phyloP scores from a whole-genome alignment of 2,797 vertebrate genomes.

The Sebastolobus altivelis region DNA sequence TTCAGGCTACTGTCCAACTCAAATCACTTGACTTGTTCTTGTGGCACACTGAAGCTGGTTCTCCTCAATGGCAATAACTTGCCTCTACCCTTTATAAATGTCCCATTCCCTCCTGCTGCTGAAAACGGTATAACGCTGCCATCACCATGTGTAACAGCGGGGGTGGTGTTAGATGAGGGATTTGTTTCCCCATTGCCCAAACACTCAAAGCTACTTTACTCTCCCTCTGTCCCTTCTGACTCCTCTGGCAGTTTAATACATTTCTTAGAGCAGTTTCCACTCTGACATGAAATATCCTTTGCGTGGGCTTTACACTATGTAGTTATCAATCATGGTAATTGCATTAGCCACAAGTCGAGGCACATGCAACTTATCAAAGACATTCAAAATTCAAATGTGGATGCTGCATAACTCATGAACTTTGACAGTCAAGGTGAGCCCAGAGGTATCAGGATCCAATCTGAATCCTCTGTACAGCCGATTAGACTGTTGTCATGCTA shows the following conservation, averaged over 20 bases:
- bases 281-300: background rate
- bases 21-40: slow-evolving; percentile 9
- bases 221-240: background rate
- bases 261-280: background rate
- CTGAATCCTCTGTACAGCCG: background rate
- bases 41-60: slow-evolving; percentile 6
- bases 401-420: too few relatives aligned
- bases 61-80: background rate
- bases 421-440: background rate
- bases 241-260: background rate
- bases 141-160: background rate
- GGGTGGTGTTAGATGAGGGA: background rate
- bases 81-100: background rate
- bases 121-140: background rate
- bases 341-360: background rate
- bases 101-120: background rate
- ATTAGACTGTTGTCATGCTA: too few relatives aligned
- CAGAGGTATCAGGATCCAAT: background rate
- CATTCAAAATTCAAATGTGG: background rate
- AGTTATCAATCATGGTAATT: background rate
- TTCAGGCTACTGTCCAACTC: slow-evolving; percentile 15
- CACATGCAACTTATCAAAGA: background rate
- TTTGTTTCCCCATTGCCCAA: background rate
- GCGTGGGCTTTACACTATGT: background rate
- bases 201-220: background rate